phyloP scores from a whole-genome alignment of 2,888 invertebrate genomes.

The Mimachlamys varia region DNA sequence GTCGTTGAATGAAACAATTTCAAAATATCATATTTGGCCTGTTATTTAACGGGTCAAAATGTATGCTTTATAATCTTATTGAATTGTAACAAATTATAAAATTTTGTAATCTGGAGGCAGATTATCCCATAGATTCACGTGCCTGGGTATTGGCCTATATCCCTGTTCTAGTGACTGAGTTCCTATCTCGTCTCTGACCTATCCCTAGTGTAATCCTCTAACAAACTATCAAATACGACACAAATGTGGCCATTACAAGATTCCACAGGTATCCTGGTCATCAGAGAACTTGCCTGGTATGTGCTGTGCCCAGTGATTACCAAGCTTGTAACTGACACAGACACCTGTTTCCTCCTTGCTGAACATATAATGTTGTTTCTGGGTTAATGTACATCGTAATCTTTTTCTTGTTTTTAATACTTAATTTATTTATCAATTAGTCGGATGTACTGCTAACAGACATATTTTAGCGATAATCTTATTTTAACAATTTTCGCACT shows the following conservation, averaged over 20 bases:
- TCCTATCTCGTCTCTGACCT: not conserved
- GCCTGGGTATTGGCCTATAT: not conserved
- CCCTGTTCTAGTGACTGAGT: not conserved
- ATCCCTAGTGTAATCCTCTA: not conserved
- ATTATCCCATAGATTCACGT: too few relatives aligned
- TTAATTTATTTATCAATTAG: not conserved
- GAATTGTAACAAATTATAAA: too few relatives aligned
- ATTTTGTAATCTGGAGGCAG: too few relatives aligned
- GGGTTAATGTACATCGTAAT: not conserved
- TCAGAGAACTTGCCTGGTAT: not conserved
- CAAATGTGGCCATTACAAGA: not conserved
- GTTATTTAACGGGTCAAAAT: too few relatives aligned
- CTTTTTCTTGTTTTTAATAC: not conserved
- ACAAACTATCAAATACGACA: not conserved
- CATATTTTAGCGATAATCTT: too few relatives aligned
- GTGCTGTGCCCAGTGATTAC: not conserved
- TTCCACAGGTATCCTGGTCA: not conserved
- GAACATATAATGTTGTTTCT: not conserved
- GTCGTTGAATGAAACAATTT: too few relatives aligned
- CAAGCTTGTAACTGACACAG: conserved; percentile 8
- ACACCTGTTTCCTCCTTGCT: not conserved
- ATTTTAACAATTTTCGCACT: too few relatives aligned
- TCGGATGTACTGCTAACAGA: not conserved
- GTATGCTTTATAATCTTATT: not conserved
- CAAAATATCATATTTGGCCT: too few relatives aligned